These are phyloP conservation scores for Myodes glareolus DNA, from an alignment of 2,113 vertebrate species.

Conservation along the genomic window DNA sequence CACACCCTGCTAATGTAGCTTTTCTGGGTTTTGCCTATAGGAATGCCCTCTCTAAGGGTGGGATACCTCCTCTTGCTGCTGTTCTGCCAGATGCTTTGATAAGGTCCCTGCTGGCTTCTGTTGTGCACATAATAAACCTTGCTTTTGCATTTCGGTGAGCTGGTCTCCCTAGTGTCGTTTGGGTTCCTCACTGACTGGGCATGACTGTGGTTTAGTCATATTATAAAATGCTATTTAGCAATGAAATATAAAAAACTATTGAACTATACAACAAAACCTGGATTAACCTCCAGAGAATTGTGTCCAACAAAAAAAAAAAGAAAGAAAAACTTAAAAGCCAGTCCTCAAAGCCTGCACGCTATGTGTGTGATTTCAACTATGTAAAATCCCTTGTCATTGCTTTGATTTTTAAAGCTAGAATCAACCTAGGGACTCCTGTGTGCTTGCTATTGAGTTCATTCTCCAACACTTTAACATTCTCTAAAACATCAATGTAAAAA, in stretches of 20 bases:
- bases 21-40: too few relatives aligned
- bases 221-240: not conserved
- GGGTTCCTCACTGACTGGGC: too few relatives aligned
- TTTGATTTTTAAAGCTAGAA: not conserved
- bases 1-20: too few relatives aligned
- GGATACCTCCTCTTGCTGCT: too few relatives aligned
- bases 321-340: not conserved
- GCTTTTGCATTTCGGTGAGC: too few relatives aligned
- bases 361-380: not conserved
- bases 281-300: not conserved
- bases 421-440: not conserved
- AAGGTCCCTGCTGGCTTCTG: too few relatives aligned
- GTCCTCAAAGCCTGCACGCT: not conserved
- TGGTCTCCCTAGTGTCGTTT: too few relatives aligned
- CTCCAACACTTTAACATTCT: not conserved
- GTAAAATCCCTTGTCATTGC: not conserved
- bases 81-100: too few relatives aligned
- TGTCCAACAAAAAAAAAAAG: not conserved
- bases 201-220: not conserved
- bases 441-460: not conserved
- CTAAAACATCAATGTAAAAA: not conserved
- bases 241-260: not conserved
- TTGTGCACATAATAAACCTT: too few relatives aligned
- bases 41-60: too few relatives aligned
- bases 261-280: not conserved